Conservation (phyloP, 2,797 vertebrate species). For the Florisuga fusca region DNA sequence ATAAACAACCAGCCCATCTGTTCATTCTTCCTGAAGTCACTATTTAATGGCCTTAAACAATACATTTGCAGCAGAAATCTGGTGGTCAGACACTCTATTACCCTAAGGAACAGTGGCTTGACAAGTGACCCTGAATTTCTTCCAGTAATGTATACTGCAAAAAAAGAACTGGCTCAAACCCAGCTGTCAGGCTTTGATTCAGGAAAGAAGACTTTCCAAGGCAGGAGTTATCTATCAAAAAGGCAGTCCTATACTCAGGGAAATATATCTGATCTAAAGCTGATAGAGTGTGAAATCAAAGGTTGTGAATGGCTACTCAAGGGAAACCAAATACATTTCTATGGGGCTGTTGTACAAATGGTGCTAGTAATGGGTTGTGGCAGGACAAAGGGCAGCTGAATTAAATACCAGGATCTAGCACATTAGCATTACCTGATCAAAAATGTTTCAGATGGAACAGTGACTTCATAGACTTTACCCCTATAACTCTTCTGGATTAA, state of each 20-base stretch:
- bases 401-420: slow-evolving; percentile 8
- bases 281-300: slow-evolving; percentile 75
- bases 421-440: not conserved
- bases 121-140: slow-evolving; percentile 61
- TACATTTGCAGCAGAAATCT: not conserved
- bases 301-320: slow-evolving; percentile 65
- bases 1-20: not conserved
- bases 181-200: slow-evolving; percentile 64
- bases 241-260: slow-evolving; percentile 51
- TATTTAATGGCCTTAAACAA: slow-evolving; percentile 13
- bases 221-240: slow-evolving; percentile 74
- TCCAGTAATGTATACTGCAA: not conserved
- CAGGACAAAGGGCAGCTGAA: slow-evolving; percentile 50
- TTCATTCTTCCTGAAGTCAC: not conserved
- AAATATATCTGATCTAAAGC: slow-evolving; percentile 72
- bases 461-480: not conserved
- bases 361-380: slow-evolving; percentile 57
- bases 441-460: not conserved
- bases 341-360: slow-evolving; percentile 50
- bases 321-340: slow-evolving; percentile 67
- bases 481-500: not conserved
- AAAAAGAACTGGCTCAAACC: slow-evolving; percentile 29
- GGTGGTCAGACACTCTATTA: not conserved
- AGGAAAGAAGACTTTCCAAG: slow-evolving; percentile 45
- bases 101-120: not conserved